Evolutionary conservation across 2,888 invertebrate genomes (phyloP).

Genomic region (Sinopyrophorus schimmeli): DNA sequence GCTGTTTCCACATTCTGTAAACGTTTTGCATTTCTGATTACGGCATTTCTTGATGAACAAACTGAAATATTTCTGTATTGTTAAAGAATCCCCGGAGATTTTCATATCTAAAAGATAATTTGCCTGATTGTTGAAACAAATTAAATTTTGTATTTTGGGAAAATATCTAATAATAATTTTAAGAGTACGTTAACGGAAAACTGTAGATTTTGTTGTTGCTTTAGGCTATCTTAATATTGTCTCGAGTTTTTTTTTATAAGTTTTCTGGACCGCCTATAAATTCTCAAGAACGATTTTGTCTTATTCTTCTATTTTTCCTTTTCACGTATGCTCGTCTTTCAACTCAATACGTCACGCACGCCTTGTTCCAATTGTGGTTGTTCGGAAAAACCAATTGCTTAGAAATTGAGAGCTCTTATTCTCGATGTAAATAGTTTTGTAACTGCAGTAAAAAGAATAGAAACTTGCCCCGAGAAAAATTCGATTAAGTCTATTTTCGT

Average conservation of each 20-base stretch:
- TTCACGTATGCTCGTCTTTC: constrained; percentile 34
- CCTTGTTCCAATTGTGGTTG: constrained; percentile 38
- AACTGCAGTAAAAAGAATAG: constrained; percentile 34
- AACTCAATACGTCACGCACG: constrained; percentile 43
- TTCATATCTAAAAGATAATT: background rate
- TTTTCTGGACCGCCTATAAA: constrained; percentile 23
- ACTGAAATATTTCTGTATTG: constrained; percentile 10
- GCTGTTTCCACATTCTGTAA: constrained; percentile 13
- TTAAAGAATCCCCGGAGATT: constrained; percentile 4
- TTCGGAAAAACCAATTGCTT: constrained; percentile 46
- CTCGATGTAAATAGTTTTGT: constrained; percentile 42
- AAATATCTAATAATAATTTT: too few species aligned
- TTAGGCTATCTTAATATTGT: constrained; percentile 18
- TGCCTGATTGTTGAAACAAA: background rate
- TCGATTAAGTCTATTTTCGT: constrained; percentile 36
- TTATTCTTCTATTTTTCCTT: constrained; percentile 25
- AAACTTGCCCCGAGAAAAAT: constrained; percentile 38
- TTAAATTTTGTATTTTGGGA: background rate
- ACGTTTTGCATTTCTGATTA: constrained; percentile 18
- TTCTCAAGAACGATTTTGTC: constrained; percentile 20
- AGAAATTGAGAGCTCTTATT: constrained; percentile 44
- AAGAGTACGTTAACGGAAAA: too few species aligned
- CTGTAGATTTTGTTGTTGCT: constrained; percentile 9
- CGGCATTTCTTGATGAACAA: constrained; percentile 15
- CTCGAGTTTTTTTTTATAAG: too few species aligned